Evolutionary conservation across 2,888 invertebrate species (phyloP).

Genomic region (Drosophila setosimentum): DNA sequence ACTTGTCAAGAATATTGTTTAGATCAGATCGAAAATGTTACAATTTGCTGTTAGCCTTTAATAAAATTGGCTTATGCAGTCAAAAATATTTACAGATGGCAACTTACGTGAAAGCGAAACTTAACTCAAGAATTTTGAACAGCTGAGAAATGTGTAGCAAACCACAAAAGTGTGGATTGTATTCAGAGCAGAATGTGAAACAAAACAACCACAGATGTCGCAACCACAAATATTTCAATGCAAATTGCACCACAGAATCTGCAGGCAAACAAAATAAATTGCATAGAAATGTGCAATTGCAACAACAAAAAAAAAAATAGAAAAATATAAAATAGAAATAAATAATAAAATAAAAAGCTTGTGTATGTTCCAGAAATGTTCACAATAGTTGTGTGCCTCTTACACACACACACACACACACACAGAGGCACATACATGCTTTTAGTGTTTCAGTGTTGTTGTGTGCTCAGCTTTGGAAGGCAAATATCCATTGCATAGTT

Average conservation of each 20-base stretch:
- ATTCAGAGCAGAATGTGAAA: constrained; percentile 6
- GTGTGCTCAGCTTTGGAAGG: constrained; percentile 28
- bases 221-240: constrained; percentile 52
- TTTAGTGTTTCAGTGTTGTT: constrained; percentile 14
- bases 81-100: neutral
- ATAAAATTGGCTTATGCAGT: neutral
- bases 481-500: constrained; percentile 55
- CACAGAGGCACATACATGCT: neutral
- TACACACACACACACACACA: constrained; percentile 3
- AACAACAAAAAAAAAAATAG: constrained; percentile 26
- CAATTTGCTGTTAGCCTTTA: neutral
- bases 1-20: neutral
- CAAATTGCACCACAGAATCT: constrained; percentile 41
- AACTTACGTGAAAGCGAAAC: constrained; percentile 11
- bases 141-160: constrained; percentile 1
- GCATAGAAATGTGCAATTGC: constrained; percentile 44
- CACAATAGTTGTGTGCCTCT: constrained; percentile 22
- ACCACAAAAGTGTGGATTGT: constrained; percentile 10
- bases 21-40: neutral
- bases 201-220: constrained; percentile 29
- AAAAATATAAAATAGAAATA: neutral
- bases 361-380: constrained; percentile 28
- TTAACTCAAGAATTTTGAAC: neutral
- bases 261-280: constrained; percentile 46
- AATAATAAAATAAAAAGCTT: neutral